Percentiles rank a stretch among this genome's conserved stretches.
Evolutionary conservation across 1,140 invertebrate genomes (phyloP).

Genomic region (Chironomus tepperi): DNA sequence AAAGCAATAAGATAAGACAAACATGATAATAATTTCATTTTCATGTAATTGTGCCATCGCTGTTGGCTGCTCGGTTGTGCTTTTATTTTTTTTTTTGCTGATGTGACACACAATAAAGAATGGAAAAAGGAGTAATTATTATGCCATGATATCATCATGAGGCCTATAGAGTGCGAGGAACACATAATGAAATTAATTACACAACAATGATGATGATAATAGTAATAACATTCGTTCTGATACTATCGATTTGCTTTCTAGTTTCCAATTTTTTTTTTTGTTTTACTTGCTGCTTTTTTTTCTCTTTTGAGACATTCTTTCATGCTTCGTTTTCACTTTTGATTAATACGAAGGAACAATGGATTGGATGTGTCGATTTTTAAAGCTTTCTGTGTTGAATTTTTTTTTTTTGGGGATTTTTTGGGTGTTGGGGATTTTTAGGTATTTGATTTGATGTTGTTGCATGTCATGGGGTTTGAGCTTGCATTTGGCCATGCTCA

Average conservation of each 20-base stretch:
- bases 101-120: conserved; percentile 11
- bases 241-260: conserved; percentile 1
- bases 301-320: too few species aligned
- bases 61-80: not conserved
- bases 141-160: not conserved
- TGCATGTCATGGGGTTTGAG: too few species aligned
- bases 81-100: not conserved
- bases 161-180: not conserved
- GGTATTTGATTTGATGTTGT: too few species aligned
- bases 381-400: too few species aligned
- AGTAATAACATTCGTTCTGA: not conserved
- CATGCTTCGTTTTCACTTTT: too few species aligned
- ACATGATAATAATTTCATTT: conserved; percentile 23
- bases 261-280: not conserved
- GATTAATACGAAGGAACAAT: too few species aligned
- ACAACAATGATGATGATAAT: not conserved
- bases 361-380: too few species aligned
- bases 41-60: conserved; percentile 18
- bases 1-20: not conserved
- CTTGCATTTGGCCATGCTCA: too few species aligned
- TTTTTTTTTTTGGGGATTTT: too few species aligned
- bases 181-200: conserved; percentile 22
- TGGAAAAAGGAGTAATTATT: conserved; percentile 5
- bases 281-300: too few species aligned
- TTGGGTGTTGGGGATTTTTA: too few species aligned